These are phyloP conservation scores for Sebastiscus tertius DNA, from an alignment of 2,797 vertebrate genomes.

Conservation along the genomic window DNA sequence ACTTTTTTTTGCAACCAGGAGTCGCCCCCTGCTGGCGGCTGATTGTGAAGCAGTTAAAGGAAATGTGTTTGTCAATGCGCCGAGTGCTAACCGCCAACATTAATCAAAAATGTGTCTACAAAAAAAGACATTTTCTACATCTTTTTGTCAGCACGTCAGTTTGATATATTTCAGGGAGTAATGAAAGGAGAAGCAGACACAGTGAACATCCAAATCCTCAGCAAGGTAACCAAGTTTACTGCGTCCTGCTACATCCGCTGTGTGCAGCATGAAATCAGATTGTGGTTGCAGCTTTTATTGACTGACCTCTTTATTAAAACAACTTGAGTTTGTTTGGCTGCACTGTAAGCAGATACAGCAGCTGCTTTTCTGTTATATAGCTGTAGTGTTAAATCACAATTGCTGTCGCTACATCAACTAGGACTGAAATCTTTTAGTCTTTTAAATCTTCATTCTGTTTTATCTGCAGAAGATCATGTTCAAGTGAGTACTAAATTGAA, in stretches of 20 bases:
- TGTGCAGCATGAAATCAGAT: conserved; percentile 12
- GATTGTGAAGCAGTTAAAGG: not conserved
- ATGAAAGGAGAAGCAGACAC: not conserved
- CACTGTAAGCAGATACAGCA: not conserved
- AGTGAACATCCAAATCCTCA: not conserved
- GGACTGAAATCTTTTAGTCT: not conserved
- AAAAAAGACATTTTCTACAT: not conserved
- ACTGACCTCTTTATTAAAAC: conserved; percentile 29
- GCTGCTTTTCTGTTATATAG: not conserved
- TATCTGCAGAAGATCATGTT: not conserved
- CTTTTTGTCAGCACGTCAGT: not conserved
- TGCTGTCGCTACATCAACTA: not conserved
- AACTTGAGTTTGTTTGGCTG: not conserved
- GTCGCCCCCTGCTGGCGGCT: not conserved
- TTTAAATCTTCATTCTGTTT: not conserved
- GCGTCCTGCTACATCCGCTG: not conserved
- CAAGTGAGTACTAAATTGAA: conserved; percentile 3
- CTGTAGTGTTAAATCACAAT: not conserved
- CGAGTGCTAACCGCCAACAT: not conserved
- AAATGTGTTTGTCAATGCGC: not conserved
- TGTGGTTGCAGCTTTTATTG: conserved; percentile 7
- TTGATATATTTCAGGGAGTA: not conserved
- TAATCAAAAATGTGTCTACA: not conserved
- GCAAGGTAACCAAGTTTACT: not conserved
- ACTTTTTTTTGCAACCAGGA: not conserved